Evolutionary conservation across 2,888 invertebrate genomes (phyloP), one percentile per base, ranked within the genome.

Genomic region (Agrotis ipsilon): DNA sequence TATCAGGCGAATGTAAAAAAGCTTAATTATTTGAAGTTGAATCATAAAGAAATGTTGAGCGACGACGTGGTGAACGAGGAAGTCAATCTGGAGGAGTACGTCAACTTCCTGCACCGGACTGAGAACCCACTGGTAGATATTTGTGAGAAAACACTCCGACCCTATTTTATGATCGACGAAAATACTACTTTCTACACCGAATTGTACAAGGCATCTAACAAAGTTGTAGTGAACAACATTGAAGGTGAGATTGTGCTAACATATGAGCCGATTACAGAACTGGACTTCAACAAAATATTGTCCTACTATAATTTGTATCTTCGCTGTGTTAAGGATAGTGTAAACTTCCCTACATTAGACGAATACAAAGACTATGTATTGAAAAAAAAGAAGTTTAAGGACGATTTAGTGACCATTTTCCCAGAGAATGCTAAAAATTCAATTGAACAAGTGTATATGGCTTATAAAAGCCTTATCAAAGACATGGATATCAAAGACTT

Each of bases 21-120:
- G 70, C 85, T 90, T 0, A 90, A 90, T 77, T 90, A 89, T 46
- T 57, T 74, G 19, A 72, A 74, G 49, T 39, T 74, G 1, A 74
- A 74, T 4, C 74, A 72, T 2, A 65, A 57, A 51, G 19, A 65
- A 46, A 65, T 72, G 49, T 27, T 72, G 9, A 57, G 32, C 24
- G 72, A 72, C 9, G 54, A 71, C 5, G 24, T 72, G 14, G 19
- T 65, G 14, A 9, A 14, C 2, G 32, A 74, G 45, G 57, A 65
- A 57, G 72, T 74, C 4, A 72, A 72, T 24, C 45, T 72, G 7
- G 66, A 72, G 7, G 74, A 72, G 18, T 72, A 72, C 13, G 49
- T 72, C 9, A 9, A 74, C 48, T 72, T 72, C 45, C 13, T 72
- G 6, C 45, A 72, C 49, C 49, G 19, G 0, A 2, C 18, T 39